Evolutionary conservation across 2,888 invertebrate species (phyloP).

Genomic region (Julus scanicus): DNA sequence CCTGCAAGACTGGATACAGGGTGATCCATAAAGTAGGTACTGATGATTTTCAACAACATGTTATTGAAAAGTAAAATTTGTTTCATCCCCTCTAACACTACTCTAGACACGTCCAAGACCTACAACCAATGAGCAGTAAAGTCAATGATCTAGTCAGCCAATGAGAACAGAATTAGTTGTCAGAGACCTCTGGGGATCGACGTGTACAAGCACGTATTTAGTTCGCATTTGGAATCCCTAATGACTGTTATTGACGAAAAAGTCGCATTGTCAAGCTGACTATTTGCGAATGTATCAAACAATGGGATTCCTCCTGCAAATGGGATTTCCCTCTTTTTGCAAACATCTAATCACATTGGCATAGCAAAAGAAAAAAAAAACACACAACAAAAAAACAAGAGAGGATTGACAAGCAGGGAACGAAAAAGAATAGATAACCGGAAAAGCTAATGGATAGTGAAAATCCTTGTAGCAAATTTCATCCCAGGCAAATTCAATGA

Average conservation of each 20-base stretch:
- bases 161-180: not conserved
- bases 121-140: no score
- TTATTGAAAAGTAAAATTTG: no score
- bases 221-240: not conserved
- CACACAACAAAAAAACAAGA: not conserved
- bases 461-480: not conserved
- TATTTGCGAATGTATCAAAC: constrained; percentile 19
- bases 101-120: no score
- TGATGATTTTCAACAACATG: no score
- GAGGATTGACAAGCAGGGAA: not conserved
- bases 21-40: no score
- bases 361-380: not conserved
- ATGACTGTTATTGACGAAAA: constrained; percentile 2
- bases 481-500: no score
- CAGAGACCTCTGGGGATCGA: not conserved
- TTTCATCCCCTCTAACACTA: no score
- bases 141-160: no score
- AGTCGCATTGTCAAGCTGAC: not conserved
- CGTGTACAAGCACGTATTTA: not conserved
- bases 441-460: not conserved
- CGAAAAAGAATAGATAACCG: not conserved
- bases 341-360: not conserved
- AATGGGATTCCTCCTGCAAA: not conserved
- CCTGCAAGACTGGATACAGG: no score
- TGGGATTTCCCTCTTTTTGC: not conserved